Percentiles rank a stretch among this genome's conserved stretches.
phyloP scores from a whole-genome alignment of 2,888 invertebrate genomes.

The Zygogramma bicolorata region DNA sequence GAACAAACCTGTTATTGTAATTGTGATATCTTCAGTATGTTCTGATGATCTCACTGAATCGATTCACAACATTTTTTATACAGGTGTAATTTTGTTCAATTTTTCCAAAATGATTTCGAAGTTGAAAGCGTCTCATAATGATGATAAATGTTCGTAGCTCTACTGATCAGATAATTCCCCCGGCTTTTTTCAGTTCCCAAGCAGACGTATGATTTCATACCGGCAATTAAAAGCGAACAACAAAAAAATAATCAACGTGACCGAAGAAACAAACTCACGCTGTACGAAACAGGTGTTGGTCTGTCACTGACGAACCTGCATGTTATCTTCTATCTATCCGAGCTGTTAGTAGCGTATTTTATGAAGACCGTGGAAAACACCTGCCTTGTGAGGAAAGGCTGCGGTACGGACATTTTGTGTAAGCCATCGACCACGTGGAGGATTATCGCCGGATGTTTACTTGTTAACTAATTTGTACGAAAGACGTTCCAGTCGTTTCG shows the following conservation, averaged over 20 bases:
- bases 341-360: slow-evolving; percentile 49
- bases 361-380: slow-evolving; percentile 52
- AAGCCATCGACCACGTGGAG: slow-evolving; percentile 29
- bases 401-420: slow-evolving; percentile 37
- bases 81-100: too few species aligned
- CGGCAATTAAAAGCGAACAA: not conserved
- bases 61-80: too few species aligned
- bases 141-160: too few species aligned
- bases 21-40: too few species aligned
- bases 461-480: slow-evolving; percentile 35
- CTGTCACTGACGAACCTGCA: slow-evolving; percentile 39
- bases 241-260: not conserved
- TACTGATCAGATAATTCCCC: not conserved
- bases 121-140: too few species aligned
- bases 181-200: not conserved
- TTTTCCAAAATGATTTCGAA: too few species aligned
- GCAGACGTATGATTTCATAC: not conserved
- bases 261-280: not conserved
- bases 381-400: slow-evolving; percentile 51
- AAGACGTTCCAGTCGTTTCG: not conserved
- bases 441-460: slow-evolving; percentile 35
- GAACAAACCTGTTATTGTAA: too few species aligned
- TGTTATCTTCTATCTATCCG: slow-evolving; percentile 39
- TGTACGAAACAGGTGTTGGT: slow-evolving; percentile 30
- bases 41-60: too few species aligned